Base-by-base conservation (phyloP, 1,140 invertebrate genomes). In the Hylyphantes graminicola region DNA sequence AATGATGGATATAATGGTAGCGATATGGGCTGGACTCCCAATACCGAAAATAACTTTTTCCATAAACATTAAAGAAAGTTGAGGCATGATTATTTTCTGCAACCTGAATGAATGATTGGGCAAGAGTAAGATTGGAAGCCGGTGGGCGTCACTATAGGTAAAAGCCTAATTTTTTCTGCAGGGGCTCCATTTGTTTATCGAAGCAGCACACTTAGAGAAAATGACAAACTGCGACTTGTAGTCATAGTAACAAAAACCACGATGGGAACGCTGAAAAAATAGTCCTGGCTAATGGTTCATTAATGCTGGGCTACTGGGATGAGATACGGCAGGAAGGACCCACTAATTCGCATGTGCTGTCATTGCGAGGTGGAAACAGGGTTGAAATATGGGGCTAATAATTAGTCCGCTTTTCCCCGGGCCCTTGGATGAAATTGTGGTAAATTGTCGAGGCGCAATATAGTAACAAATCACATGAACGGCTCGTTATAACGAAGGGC, bases 281-380 rank as follows among this genome's bases (percentile, higher is more conserved):
- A 85, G 82, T 72, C 82, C 65, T 55, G 35, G 70, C 80, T 85
- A 85, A 85, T 85, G 82, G 82, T 85, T 85, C 82, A 85, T 85
- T 85, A 85, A 85, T 85, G 82, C 74, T 68, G 35, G 57, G 74
- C 55, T 48, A 63, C 74, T 35, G 55, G 61, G 64, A 85, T 85
- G 82, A 85, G 74, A 85, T 85, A 85, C 70, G 55, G 51, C 82
- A 77, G 53, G 55, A 85, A 75, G 70, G 74, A 63, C 64, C 61
- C 74, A 51, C 73, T 77, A 74, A 83, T 83, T 83, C 61, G 80
- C 64, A 77, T 53, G 53, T 57, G 19, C 81, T 83, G 81, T 83
- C 81, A 83, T 50, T 74, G 70, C 19, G 21, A 83, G 81, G 81
- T 83, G 73, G 81, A 83, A 83, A 64, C 11, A 21, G 21, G 61